Percentiles rank a stretch among this genome's conserved stretches.
phyloP scores from a whole-genome alignment of 2,113 vertebrate genomes.

The Epinephelus moara region DNA sequence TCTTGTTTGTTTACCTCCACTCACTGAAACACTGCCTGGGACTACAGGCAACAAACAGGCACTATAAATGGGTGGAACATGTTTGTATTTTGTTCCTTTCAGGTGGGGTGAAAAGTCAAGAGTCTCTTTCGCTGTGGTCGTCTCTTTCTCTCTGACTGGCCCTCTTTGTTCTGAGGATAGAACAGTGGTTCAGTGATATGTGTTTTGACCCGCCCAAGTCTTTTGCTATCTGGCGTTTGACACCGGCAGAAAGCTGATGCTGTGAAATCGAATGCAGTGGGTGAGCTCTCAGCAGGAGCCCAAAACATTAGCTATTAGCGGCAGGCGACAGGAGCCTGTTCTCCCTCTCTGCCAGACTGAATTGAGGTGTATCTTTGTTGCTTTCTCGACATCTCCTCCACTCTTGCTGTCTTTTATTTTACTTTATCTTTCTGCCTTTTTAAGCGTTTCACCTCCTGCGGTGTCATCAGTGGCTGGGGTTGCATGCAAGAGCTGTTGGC shows the following conservation, averaged over 20 bases:
- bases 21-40: slow-evolving; percentile 5
- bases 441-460: not conserved
- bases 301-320: slow-evolving; percentile 58
- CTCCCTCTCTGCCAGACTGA: slow-evolving; percentile 11
- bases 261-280: slow-evolving; percentile 63
- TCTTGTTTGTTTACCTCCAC: slow-evolving; percentile 38
- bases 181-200: slow-evolving; percentile 29
- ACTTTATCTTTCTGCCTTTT: slow-evolving; percentile 16
- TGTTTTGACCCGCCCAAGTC: slow-evolving; percentile 49
- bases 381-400: not conserved
- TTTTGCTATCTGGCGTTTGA: slow-evolving; percentile 55
- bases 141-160: not conserved
- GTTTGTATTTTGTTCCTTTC: slow-evolving; percentile 35
- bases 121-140: slow-evolving; percentile 11
- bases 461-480: slow-evolving; percentile 27
- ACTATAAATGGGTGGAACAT: slow-evolving; percentile 4
- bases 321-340: slow-evolving; percentile 34
- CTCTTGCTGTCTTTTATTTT: slow-evolving; percentile 20
- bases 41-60: slow-evolving; percentile 11
- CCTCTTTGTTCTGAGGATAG: slow-evolving; percentile 28
- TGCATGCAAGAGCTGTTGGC: not conserved
- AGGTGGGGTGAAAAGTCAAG: slow-evolving; percentile 44
- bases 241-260: slow-evolving; percentile 57
- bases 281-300: slow-evolving; percentile 53
- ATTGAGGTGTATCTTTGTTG: slow-evolving; percentile 7